Base-by-base conservation (phyloP, 2,113 vertebrate species). In the Alethe diademata region DNA sequence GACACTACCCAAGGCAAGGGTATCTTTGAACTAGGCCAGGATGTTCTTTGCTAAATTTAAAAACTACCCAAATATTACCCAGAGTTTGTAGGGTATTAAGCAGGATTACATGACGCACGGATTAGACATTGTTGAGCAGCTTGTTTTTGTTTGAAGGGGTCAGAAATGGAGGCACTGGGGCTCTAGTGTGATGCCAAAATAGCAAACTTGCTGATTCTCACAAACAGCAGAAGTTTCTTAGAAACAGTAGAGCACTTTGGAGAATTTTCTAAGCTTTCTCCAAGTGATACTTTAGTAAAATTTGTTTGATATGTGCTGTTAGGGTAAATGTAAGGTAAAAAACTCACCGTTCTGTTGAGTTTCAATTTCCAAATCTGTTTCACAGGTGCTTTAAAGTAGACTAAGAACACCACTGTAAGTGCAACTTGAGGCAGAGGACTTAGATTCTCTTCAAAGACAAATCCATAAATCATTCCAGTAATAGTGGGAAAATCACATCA, bases 31-130 rank as follows among this genome's bases (percentile, higher is more conserved):
- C 93, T 97, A 98, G 98, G 97, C 87, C 98, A 96, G 97, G 98
- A 98, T 98, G 98, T 98, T 98, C 98, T 97, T 94, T 96, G 96
- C 94, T 85, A 96, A 94, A 97, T 98, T 97, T 98, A 97, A 97
- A 98, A 98, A 98, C 96, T 96, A 89, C 96, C 96, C 97, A 97
- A 96, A 97, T 96, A 95, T 96, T 97, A 96, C 96, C 97, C 96
- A 95, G 97, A 97, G 98, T 98, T 98, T 98, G 96, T 93, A 96
- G 95, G 96, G 96, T 97, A 97, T 96, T 98, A 98, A 98, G 96
- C 95, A 89, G 98, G 98, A 98, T 98, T 98, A 98, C 96, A 78
- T 97, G 97, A 96, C 95, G 96, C 92, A 91, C 42, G 95, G 98
- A 98, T 98, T 98, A 98, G 96, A 97, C 98, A 97, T 98, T 97